Base-by-base conservation (phyloP, 1,140 invertebrate species). In the Paralvinella palmiformis region DNA sequence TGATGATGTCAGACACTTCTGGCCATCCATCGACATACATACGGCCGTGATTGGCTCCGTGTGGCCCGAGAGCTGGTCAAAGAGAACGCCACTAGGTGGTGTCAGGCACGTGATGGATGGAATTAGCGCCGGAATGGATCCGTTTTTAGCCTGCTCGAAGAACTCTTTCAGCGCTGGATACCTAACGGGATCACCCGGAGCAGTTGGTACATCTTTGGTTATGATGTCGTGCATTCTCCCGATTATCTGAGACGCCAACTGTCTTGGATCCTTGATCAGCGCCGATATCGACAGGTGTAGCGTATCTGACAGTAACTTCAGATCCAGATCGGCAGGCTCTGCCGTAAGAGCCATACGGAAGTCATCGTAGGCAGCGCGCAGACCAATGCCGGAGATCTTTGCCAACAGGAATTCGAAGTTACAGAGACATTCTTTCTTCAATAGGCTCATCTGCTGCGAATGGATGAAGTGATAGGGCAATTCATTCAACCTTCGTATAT, bases 351-450 rank as follows among this genome's bases (percentile, higher is more conserved):
- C 90, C 75, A 96, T 93, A 82, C 97, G 93, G 76, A 95, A 97
- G 78, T 98, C 95, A 24, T 91, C 91, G 4, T 98, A 82, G 2
- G 97, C 88, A 0, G 92, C 65, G 87, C 82, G 92, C 0, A 99
- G 82, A 2, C 94, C 93, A 71, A 94, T 96, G 62, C 91, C 93
- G 63, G 90, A 91, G 2, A 98, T 81, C 79, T 98, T 98, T 0
- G 94, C 93, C 73, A 97, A 91, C 1, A 98, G 83, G 93, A 95
- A 99, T 71, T 96, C 89, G 75, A 97, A 98, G 80, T 97, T 97
- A 79, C 98, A 98, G 2, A 98, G 83, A 7, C 96, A 93, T 73
- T 94, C 86, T 60, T 89, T 87, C 76, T 95, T 97, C 0, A 98
- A 83, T 80, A 96, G 92, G 56, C 90, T 88, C 72, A 92, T 93